phyloP scores from a whole-genome alignment of 2,113 vertebrate genomes.

The Lepus americanus region DNA sequence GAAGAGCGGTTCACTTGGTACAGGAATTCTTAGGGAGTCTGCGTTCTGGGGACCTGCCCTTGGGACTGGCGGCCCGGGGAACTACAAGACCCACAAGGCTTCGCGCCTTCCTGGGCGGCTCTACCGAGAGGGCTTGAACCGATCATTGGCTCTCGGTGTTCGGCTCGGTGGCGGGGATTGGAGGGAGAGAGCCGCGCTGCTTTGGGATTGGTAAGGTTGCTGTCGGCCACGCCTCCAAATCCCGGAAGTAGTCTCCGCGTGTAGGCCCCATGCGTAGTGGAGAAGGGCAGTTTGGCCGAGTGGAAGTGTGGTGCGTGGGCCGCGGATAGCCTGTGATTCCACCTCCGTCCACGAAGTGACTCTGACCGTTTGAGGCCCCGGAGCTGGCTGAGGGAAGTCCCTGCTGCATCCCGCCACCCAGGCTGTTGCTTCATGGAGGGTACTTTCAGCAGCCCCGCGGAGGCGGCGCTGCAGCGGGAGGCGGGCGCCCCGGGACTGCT shows the following conservation, averaged over 20 bases:
- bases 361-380: neutral
- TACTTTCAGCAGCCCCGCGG: constrained; percentile 87
- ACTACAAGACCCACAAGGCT: constrained; percentile 68
- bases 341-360: neutral
- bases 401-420: neutral
- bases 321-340: fast-evolving
- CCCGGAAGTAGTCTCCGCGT: constrained; percentile 49
- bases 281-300: fast-evolving
- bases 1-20: no score
- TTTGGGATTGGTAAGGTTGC: neutral
- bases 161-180: neutral
- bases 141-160: constrained; percentile 44
- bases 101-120: neutral
- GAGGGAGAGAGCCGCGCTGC: neutral
- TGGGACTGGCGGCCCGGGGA: neutral
- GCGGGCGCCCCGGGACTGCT: constrained; percentile 6
- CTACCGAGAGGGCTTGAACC: neutral
- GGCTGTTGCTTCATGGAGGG: constrained; percentile 83
- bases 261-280: neutral
- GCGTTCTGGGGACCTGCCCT: neutral
- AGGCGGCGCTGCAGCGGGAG: constrained; percentile 81
- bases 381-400: neutral
- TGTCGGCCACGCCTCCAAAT: neutral
- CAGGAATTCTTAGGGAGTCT: neutral
- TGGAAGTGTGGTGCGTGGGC: fast-evolving